Evolutionary conservation across 2,888 invertebrate species (phyloP).

Genomic region (Elysia crispata): DNA sequence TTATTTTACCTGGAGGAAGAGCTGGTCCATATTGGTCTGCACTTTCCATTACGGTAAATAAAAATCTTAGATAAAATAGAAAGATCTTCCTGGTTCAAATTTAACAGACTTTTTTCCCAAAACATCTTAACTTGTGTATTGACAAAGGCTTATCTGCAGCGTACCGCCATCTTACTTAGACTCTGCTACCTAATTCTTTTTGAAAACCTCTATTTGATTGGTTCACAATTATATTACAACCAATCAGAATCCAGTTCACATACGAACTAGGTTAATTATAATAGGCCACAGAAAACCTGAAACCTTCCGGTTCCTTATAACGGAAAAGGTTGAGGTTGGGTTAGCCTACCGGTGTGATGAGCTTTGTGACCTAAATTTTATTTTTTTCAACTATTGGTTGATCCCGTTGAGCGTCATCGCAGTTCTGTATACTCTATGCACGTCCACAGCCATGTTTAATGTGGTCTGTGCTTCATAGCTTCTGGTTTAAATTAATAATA

Average conservation of each 20-base stretch:
- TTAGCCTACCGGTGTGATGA: too few species aligned
- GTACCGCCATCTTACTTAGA: constrained; percentile 48
- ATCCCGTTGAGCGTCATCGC: too few species aligned
- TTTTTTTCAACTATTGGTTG: too few species aligned
- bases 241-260: constrained; percentile 49
- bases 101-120: background rate
- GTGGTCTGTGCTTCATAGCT: too few species aligned
- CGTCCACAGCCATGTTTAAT: too few species aligned
- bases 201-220: constrained; percentile 50
- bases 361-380: too few species aligned
- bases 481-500: background rate
- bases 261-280: constrained; percentile 38
- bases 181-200: constrained; percentile 18
- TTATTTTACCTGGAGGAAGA: constrained; percentile 59
- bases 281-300: background rate
- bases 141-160: constrained; percentile 38
- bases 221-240: constrained; percentile 40
- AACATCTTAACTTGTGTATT: background rate
- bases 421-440: too few species aligned
- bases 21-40: constrained; percentile 62
- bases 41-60: constrained; percentile 40
- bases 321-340: background rate
- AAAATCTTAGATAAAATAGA: background rate
- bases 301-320: constrained; percentile 36
- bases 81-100: background rate